phyloP scores from a whole-genome alignment of 2,888 invertebrate species.

The Mesorhabditis belari region DNA sequence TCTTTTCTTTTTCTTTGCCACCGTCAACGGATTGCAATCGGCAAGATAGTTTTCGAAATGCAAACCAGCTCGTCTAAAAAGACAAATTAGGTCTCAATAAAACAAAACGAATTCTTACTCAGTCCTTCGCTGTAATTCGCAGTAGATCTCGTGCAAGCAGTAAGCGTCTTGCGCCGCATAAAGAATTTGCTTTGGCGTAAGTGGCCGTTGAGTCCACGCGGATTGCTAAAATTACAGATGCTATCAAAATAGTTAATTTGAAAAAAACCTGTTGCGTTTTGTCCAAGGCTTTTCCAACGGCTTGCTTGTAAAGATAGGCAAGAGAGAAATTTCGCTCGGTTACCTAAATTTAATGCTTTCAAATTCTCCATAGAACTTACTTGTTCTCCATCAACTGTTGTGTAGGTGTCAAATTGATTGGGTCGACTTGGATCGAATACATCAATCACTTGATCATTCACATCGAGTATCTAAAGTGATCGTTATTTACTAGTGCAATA shows the following conservation, averaged over 20 bases:
- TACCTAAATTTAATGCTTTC: background rate
- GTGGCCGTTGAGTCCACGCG: background rate
- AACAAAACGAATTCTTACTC: background rate
- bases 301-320: background rate
- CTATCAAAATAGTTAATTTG: too few relatives aligned
- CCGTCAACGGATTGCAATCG: too few relatives aligned
- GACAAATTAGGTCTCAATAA: too few relatives aligned
- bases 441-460: background rate
- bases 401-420: background rate
- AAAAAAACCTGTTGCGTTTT: background rate
- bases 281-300: background rate
- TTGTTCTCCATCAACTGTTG: background rate
- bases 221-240: too few relatives aligned
- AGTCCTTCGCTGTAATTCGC: background rate
- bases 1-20: too few relatives aligned
- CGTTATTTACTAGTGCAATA: background rate
- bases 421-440: too few relatives aligned
- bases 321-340: background rate
- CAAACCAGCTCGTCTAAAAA: too few relatives aligned
- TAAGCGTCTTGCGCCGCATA: background rate
- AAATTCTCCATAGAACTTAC: background rate
- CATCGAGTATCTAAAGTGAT: background rate
- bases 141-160: background rate
- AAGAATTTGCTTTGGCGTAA: background rate
- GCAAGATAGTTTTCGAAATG: too few relatives aligned